phyloP scores from a whole-genome alignment of 2,113 vertebrate species.

The Nematolebias whitei region DNA sequence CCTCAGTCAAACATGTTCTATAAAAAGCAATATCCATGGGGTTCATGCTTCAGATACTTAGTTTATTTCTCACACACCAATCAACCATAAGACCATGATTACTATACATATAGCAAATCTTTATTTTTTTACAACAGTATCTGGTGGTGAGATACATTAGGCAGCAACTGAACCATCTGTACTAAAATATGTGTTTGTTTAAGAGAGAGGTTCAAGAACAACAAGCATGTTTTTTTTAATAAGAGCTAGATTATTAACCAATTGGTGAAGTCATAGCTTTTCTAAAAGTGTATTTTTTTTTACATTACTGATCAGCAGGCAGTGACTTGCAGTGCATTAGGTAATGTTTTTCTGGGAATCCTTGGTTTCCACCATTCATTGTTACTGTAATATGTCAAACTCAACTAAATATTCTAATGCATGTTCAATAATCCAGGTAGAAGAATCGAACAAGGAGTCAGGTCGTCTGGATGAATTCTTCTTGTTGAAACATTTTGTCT shows the following conservation, averaged over 20 bases:
- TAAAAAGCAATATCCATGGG: conserved; percentile 20
- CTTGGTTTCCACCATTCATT: neutral
- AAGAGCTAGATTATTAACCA: no score
- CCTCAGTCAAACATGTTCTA: conserved; percentile 18
- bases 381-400: no score
- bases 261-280: no score
- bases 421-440: no score
- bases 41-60: neutral
- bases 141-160: neutral
- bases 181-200: neutral
- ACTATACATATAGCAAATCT: neutral
- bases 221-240: no score
- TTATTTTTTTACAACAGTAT: neutral
- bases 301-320: neutral
- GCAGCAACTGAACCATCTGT: neutral
- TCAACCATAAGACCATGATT: neutral
- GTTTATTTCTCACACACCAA: conserved; percentile 2
- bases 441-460: no score
- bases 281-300: no score
- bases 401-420: no score
- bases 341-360: neutral
- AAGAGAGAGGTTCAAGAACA: no score
- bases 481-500: no score
- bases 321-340: neutral
- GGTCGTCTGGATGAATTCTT: no score